A percentile compares a stretch with the other conserved stretches of the same genome.
Conservation (phyloP, 2,888 invertebrate genomes). For the Chaitophorus viminalis region DNA sequence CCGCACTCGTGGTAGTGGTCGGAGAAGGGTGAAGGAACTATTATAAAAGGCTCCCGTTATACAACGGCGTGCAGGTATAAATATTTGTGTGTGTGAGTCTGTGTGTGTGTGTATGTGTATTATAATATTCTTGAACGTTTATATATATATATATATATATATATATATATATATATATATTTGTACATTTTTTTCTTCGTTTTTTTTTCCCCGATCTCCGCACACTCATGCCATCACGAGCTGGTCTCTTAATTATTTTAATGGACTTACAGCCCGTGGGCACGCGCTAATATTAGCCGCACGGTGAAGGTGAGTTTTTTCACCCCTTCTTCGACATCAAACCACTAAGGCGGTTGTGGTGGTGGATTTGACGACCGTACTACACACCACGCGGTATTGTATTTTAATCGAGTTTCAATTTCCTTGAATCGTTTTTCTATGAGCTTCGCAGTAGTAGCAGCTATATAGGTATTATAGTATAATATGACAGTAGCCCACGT, state of each 20-base stretch:
- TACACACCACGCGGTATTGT: background rate
- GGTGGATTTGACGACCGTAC: no score
- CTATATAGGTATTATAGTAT: no score
- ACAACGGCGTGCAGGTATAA: background rate
- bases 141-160: background rate
- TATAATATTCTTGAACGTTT: constrained; percentile 33
- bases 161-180: background rate
- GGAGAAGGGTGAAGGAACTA: background rate
- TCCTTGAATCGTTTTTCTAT: background rate
- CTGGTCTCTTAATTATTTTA: constrained; percentile 47
- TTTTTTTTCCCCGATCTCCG: background rate
- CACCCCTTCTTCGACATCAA: no score
- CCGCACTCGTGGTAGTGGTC: background rate
- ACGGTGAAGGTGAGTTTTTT: background rate
- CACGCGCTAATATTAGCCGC: background rate
- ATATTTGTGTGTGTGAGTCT: background rate
- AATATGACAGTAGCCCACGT: no score
- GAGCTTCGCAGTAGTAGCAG: no score
- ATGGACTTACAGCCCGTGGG: constrained; percentile 20
- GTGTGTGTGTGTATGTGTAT: background rate
- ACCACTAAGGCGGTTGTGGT: no score
- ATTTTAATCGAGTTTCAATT: background rate
- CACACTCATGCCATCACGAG: background rate
- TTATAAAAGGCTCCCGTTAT: constrained; percentile 32
- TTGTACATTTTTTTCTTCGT: background rate